phyloP scores from a whole-genome alignment of 1,140 invertebrate genomes.

The Centruroides vittatus region DNA sequence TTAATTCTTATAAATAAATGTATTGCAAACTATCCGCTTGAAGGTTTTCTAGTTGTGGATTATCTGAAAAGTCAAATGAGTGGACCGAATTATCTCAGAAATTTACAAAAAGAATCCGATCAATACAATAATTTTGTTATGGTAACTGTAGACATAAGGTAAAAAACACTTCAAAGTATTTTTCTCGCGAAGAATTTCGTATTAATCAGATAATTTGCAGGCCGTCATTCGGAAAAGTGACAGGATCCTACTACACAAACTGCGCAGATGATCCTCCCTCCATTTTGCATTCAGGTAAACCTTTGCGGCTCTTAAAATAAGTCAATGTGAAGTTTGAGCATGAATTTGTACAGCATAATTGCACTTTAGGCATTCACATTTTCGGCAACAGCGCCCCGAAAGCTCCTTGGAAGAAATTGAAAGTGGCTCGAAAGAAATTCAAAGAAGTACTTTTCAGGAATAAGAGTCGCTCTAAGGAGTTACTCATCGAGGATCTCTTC shows the following conservation, averaged over 20 bases:
- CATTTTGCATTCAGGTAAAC: not conserved
- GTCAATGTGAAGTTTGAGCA: not conserved
- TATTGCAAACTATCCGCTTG: not conserved
- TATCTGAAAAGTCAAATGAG: conserved; percentile 7
- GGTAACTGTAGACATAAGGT: conserved; percentile 12
- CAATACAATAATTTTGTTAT: conserved; percentile 6
- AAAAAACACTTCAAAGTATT: not conserved
- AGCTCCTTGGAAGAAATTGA: conserved; percentile 11
- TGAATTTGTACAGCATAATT: not conserved
- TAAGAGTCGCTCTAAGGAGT: not conserved
- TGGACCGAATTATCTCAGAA: conserved; percentile 1
- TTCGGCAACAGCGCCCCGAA: conserved; percentile 13
- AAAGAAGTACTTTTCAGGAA: not conserved
- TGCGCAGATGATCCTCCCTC: not conserved
- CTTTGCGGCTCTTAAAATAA: not conserved
- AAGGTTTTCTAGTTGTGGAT: conserved; percentile 10
- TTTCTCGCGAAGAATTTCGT: not conserved
- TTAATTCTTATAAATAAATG: no score
- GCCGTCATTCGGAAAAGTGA: no score
- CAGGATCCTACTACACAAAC: not conserved
- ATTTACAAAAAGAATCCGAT: conserved; percentile 2
- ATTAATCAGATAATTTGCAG: no score
- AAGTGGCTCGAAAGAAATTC: conserved; percentile 4
- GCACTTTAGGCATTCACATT: conserved; percentile 6
- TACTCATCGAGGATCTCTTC: conserved; percentile 5